Conservation (phyloP, 2,888 invertebrate genomes). For the Axea sp. region DNA sequence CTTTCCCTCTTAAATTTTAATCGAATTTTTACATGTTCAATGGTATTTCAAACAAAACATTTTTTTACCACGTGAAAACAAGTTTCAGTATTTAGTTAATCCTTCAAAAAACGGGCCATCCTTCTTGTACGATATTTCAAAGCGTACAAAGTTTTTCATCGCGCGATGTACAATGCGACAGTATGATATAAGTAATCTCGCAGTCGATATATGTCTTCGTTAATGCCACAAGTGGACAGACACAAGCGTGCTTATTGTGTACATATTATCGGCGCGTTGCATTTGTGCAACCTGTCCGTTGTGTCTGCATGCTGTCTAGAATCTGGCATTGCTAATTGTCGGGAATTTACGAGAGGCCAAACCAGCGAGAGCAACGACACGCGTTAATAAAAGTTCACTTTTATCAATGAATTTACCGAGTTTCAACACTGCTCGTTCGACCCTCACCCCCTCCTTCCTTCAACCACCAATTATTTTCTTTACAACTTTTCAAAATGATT, state of each 20-base stretch:
- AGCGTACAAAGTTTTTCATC: no score
- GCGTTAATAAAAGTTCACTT: slow-evolving; percentile 48
- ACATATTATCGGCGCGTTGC: slow-evolving; percentile 47
- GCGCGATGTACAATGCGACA: no score
- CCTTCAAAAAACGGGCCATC: no score
- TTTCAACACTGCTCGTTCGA: slow-evolving; percentile 2
- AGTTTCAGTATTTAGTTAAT: no score
- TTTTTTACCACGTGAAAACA: no score
- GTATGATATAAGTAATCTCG: background rate
- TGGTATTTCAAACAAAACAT: no score
- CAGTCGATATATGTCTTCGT: slow-evolving; percentile 30
- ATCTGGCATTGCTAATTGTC: slow-evolving; percentile 60
- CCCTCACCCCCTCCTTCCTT: background rate
- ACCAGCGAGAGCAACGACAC: slow-evolving; percentile 49
- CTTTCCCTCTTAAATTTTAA: no score
- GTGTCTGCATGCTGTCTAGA: slow-evolving; percentile 59
- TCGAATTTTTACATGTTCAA: no score
- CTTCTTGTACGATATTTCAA: no score
- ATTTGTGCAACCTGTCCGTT: slow-evolving; percentile 55
- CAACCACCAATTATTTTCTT: no score
- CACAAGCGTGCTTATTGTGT: slow-evolving; percentile 47
- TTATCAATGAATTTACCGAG: slow-evolving; percentile 39
- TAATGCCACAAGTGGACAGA: slow-evolving; percentile 30
- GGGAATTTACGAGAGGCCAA: slow-evolving; percentile 58
- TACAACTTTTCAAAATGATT: no score